Percentiles rank a stretch among this genome's conserved stretches.
phyloP scores from a whole-genome alignment of 2,888 invertebrate species.

The Ceramica pisi region DNA sequence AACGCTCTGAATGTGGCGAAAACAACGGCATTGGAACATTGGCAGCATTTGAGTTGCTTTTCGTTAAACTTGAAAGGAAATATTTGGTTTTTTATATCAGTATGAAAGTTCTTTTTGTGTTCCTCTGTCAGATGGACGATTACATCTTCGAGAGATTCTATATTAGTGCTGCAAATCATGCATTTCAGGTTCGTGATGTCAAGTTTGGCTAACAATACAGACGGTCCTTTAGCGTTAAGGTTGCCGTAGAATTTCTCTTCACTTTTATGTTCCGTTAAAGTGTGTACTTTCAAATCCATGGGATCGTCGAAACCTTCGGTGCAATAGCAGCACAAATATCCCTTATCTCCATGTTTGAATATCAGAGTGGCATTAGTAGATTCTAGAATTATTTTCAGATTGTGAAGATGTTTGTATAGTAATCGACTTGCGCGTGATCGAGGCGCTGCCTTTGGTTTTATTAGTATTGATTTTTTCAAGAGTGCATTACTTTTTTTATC shows the following conservation, averaged over 20 bases:
- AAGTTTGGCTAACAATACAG: constrained; percentile 39
- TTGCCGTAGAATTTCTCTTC: constrained; percentile 27
- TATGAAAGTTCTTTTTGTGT: constrained; percentile 56
- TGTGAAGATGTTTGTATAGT: constrained; percentile 41
- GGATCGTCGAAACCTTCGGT: constrained; percentile 67
- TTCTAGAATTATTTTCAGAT: constrained; percentile 40
- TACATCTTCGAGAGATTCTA: constrained; percentile 46
- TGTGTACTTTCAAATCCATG: constrained; percentile 75
- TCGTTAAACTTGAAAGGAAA: constrained; percentile 62
- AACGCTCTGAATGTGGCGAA: constrained; percentile 66
- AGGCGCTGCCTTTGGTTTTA: neutral
- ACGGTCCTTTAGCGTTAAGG: constrained; percentile 3
- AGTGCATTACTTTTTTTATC: neutral
- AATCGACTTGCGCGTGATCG: constrained; percentile 13
- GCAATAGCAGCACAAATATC: constrained; percentile 77
- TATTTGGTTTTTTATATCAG: constrained; percentile 67
- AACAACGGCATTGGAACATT: constrained; percentile 40
- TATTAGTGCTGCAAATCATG: constrained; percentile 45
- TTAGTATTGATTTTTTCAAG: neutral
- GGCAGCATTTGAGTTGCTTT: constrained; percentile 51
- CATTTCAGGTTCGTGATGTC: constrained; percentile 54
- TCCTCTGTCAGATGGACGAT: constrained; percentile 49
- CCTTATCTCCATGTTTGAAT: constrained; percentile 63
- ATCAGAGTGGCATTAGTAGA: constrained; percentile 44
- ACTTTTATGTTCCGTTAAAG: constrained; percentile 44